Evolutionary conservation across 30 jellyfish, hydroid and myxozoan species (phyloP), one percentile per base, ranked within the genome.

Genomic region (Mastigias papua): DNA sequence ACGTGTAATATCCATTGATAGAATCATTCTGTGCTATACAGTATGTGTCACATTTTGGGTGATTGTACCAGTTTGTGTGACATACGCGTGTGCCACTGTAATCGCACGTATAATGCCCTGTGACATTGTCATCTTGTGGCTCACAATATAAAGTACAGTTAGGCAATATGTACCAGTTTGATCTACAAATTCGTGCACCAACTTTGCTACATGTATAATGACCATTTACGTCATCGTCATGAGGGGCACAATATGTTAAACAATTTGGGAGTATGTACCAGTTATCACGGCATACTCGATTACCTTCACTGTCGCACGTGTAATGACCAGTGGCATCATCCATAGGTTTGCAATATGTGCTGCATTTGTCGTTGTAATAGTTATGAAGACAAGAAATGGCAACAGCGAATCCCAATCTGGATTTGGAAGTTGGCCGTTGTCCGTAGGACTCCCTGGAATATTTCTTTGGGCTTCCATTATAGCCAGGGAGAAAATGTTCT

Each of bases 181-280:
- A 30, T 0, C 70, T 86, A 60, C 97, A 89, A 60, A 89, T 23
- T 0, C 63, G 87, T 6, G 79, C 66, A 0, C 97, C 97, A 54
- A 70, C 72, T 16, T 20, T 61, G 25, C 84, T 34, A 61, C 97
- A 89, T 0, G 85, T 78, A 49, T 86, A 86, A 61, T 86, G 95
- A 16, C 95, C 95, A 65, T 58, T 86, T 3, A 64, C 66, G 21
- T 64, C 76, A 48, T 86, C 95, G 62, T 86, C 89, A 26, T 75
- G 82, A 1, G 88, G 78, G 10, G 0, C 16, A 48, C 95, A 86
- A 31, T 64, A 77, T 35, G 37, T 48, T 15, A 74, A 71, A 69
- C 97, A 89, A 19, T 31, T 42, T 7, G 93, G 87, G 0, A 16
- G 34, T 7, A 0, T 65, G 67, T 75, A 71, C 97, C 97, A 89